phyloP scores from a whole-genome alignment of 2,888 invertebrate genomes.

The Leptinotarsa juncta region DNA sequence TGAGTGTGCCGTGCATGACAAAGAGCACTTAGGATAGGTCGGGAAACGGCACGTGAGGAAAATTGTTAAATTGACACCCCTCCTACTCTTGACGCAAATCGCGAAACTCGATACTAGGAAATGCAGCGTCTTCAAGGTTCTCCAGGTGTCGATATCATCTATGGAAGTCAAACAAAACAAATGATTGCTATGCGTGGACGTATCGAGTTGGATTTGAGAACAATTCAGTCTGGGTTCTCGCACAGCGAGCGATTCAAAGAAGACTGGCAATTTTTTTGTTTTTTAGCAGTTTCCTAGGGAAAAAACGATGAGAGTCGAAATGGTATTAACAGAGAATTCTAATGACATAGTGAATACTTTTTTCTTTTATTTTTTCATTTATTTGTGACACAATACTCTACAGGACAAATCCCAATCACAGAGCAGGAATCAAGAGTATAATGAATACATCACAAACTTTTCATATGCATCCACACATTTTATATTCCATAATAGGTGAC shows the following conservation, averaged over 20 bases:
- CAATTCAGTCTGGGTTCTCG: background rate
- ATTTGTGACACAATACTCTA: no score
- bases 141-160: conserved; percentile 39
- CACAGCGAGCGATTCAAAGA: background rate
- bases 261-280: background rate
- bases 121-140: conserved; percentile 49
- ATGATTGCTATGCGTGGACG: conserved; percentile 14
- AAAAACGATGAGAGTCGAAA: no score
- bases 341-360: no score
- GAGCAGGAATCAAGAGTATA: no score
- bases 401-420: no score
- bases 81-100: conserved; percentile 19
- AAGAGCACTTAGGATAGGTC: conserved; percentile 60
- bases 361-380: no score
- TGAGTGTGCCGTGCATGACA: conserved; percentile 58
- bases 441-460: no score
- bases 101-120: conserved; percentile 46
- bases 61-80: conserved; percentile 46
- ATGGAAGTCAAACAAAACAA: conserved; percentile 19
- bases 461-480: no score
- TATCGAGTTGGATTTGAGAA: conserved; percentile 9
- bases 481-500: no score
- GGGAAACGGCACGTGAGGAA: conserved; percentile 56
- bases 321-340: no score
- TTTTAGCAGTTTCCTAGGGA: no score